Percentiles rank a stretch among this genome's conserved stretches.
Evolutionary conservation across 2,888 invertebrate species (phyloP).

Genomic region (Copidosoma aretas): DNA sequence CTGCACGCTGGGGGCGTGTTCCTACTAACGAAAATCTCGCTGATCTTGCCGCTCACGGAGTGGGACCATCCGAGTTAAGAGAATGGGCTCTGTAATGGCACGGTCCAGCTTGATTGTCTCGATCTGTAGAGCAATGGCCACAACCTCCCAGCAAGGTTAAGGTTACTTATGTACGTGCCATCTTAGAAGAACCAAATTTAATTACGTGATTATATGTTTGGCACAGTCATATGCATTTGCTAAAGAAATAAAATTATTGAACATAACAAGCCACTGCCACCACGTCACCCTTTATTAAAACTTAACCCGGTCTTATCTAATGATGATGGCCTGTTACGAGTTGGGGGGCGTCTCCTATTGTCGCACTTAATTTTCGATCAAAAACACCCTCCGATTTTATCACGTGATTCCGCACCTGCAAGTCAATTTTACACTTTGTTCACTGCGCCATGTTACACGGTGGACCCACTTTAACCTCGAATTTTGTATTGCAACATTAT

Average conservation of each 20-base stretch:
- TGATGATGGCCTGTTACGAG: slow-evolving; percentile 1
- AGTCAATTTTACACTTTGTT: slow-evolving; percentile 2
- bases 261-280: background rate
- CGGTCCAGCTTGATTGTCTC: background rate
- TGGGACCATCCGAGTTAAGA: background rate
- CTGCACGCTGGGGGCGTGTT: background rate
- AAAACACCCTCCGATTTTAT: slow-evolving; percentile 18
- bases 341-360: slow-evolving; percentile 1
- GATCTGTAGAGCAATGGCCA: background rate
- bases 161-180: too few relatives aligned
- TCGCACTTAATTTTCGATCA: background rate
- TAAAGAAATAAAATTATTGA: background rate
- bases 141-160: too few relatives aligned
- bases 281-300: background rate
- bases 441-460: slow-evolving; percentile 12
- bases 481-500: background rate
- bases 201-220: slow-evolving; percentile 8
- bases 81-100: background rate
- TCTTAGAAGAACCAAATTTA: background rate
- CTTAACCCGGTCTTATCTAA: background rate
- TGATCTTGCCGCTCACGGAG: background rate
- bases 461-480: slow-evolving; percentile 14
- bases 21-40: background rate
- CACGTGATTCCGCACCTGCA: slow-evolving; percentile 1
- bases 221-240: background rate